These are phyloP conservation scores for Xiphophorus maculatus DNA, from an alignment of 2,113 vertebrate genomes.

Conservation along the genomic window DNA sequence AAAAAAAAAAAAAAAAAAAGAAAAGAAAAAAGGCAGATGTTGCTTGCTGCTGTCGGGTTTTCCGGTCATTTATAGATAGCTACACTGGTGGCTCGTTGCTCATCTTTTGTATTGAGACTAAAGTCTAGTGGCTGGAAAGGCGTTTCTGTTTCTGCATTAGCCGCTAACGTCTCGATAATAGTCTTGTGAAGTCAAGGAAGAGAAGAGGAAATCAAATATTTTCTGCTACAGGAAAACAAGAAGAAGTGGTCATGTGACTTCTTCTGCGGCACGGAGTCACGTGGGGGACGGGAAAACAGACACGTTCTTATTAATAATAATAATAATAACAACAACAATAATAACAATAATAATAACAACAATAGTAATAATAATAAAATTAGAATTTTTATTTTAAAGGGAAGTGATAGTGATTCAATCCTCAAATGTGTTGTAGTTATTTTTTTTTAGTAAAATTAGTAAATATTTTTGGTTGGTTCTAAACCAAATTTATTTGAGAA, in stretches of 20 bases:
- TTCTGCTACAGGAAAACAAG: constrained; percentile 36
- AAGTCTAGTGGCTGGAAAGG: not conserved
- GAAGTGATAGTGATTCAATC: too few species aligned
- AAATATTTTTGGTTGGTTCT: too few species aligned
- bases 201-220: not conserved
- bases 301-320: not conserved
- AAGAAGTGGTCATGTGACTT: constrained; percentile 75
- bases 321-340: too few species aligned
- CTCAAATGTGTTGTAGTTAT: too few species aligned
- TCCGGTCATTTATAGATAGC: not conserved
- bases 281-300: constrained; percentile 34
- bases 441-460: too few species aligned
- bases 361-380: too few species aligned
- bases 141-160: not conserved
- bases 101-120: constrained; percentile 28
- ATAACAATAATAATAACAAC: too few species aligned
- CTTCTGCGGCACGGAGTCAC: constrained; percentile 59
- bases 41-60: not conserved
- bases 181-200: not conserved
- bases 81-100: constrained; percentile 1
- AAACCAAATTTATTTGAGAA: too few species aligned
- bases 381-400: not conserved
- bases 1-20: not conserved
- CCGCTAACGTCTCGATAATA: not conserved
- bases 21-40: not conserved